A percentile compares a stretch with the other conserved stretches of the same genome.
phyloP scores from a whole-genome alignment of 2,888 invertebrate genomes.

The Nudaria mundana region DNA sequence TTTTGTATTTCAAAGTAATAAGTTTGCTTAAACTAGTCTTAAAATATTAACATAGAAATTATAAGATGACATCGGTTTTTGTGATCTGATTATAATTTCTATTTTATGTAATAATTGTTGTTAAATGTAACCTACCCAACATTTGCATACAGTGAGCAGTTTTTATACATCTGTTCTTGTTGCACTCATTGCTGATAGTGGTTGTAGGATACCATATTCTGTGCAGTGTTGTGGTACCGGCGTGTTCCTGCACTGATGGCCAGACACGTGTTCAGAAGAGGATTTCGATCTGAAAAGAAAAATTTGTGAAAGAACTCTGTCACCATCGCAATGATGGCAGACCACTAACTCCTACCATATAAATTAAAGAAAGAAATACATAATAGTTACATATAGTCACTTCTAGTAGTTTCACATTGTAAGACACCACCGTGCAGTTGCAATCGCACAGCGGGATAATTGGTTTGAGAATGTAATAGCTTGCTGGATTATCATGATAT shows the following conservation, averaged over 20 bases:
- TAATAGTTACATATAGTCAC: no score
- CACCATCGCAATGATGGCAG: background rate
- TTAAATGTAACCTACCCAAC: slow-evolving; percentile 58
- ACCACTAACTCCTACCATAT: background rate
- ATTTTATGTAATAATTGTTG: no score
- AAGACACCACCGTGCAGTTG: no score
- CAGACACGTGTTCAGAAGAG: slow-evolving; percentile 60
- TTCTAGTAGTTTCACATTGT: no score
- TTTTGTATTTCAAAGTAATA: no score
- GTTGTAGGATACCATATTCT: slow-evolving; percentile 49
- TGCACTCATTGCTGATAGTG: slow-evolving; percentile 59
- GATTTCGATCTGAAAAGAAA: slow-evolving; percentile 23
- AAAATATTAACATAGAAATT: no score
- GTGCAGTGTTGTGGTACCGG: slow-evolving; percentile 53
- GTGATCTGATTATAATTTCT: no score
- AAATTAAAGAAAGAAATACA: background rate
- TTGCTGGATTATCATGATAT: no score
- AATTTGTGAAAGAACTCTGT: background rate
- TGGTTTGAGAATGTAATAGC: no score
- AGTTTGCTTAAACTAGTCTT: no score
- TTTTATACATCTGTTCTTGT: slow-evolving; percentile 75
- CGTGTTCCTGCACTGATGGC: slow-evolving; percentile 48
- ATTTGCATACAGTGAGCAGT: slow-evolving; percentile 76
- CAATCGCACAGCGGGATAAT: no score
- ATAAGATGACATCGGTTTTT: no score